A percentile compares a stretch with the other conserved stretches of the same genome.
These are phyloP conservation scores for Herpetotheres cachinnans DNA, from an alignment of 2,113 vertebrate genomes.

Conservation along the genomic window DNA sequence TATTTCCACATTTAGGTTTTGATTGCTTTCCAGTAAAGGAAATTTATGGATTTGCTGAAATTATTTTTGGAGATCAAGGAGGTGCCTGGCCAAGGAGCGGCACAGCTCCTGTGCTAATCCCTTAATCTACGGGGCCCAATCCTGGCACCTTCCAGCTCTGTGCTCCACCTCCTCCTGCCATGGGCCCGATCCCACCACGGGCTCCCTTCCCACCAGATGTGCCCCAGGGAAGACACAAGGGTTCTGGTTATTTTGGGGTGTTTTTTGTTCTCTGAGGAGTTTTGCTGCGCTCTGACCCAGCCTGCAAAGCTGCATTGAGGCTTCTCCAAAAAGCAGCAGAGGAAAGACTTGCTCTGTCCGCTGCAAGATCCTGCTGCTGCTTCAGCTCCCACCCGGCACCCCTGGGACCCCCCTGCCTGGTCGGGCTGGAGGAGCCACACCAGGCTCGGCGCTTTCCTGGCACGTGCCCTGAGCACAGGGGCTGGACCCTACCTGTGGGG, in stretches of 20 bases:
- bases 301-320: background rate
- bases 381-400: background rate
- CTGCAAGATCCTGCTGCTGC: background rate
- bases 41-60: background rate
- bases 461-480: no score
- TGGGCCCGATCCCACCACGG: rapidly evolving
- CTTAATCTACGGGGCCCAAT: background rate
- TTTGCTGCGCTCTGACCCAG: background rate
- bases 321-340: background rate
- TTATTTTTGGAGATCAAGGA: background rate
- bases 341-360: background rate
- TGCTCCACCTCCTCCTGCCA: background rate
- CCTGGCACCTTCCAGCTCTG: background rate
- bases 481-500: background rate
- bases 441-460: rapidly evolving
- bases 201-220: rapidly evolving
- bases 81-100: background rate
- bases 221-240: background rate
- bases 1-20: background rate
- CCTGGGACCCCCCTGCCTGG: background rate
- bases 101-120: background rate
- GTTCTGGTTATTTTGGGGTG: background rate
- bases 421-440: background rate
- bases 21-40: background rate
- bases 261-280: background rate